Conservation (phyloP, 2,113 vertebrate species). For the Neodon shergylaensis region DNA sequence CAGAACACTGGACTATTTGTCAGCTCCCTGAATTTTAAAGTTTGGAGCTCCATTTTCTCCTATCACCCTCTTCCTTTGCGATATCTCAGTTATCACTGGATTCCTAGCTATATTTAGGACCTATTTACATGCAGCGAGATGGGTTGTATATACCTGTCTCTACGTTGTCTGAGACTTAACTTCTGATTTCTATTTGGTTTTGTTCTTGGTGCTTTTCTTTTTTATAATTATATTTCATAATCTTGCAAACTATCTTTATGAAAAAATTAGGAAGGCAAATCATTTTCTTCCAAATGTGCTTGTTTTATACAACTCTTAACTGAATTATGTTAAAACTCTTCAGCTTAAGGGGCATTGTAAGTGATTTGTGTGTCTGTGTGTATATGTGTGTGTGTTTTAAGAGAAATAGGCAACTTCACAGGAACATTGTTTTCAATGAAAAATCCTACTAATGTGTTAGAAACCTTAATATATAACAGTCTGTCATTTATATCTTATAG, state of each 20-base stretch:
- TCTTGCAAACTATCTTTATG: neutral
- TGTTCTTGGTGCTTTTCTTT: neutral
- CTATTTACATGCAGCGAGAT: neutral
- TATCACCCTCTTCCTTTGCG: neutral
- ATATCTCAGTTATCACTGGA: neutral
- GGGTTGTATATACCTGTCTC: neutral
- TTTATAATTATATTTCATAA: neutral
- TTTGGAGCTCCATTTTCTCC: neutral
- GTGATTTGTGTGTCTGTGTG: neutral
- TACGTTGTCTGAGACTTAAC: neutral
- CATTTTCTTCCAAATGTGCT: neutral
- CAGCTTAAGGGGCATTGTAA: neutral
- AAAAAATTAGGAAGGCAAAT: neutral
- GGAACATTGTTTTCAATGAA: neutral
- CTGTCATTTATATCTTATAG: neutral
- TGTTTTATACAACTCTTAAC: neutral
- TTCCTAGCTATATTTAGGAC: neutral
- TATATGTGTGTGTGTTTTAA: neutral
- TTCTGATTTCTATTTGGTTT: conserved; percentile 22
- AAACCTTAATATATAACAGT: neutral
- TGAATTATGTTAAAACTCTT: neutral
- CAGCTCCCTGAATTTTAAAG: neutral
- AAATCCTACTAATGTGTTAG: neutral
- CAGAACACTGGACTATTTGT: neutral
- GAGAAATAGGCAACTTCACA: neutral